Evolutionary conservation across 1,140 invertebrate genomes (phyloP).

Genomic region (Acromyrmex echinatior): DNA sequence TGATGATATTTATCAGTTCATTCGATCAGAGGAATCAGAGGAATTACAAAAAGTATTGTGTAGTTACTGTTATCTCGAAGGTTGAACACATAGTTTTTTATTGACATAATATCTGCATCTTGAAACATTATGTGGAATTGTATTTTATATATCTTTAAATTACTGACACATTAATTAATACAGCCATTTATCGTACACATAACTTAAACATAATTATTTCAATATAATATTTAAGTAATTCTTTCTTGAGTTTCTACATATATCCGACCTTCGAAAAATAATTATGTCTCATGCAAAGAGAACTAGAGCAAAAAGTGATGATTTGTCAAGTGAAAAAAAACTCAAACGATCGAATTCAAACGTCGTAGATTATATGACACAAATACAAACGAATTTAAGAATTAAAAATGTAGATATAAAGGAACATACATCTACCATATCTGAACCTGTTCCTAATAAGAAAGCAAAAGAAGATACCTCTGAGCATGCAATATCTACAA

Average conservation of each 20-base stretch:
- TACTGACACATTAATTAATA: not conserved
- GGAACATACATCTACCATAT: not conserved
- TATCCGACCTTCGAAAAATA: not conserved
- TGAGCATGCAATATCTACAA: constrained; percentile 8
- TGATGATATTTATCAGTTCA: not conserved
- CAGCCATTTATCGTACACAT: not conserved
- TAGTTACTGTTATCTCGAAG: not conserved
- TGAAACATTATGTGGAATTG: not conserved
- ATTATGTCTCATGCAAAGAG: constrained; percentile 61
- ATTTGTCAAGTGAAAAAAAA: constrained; percentile 64
- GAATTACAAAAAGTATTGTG: not conserved
- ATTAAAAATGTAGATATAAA: not conserved
- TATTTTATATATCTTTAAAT: not conserved
- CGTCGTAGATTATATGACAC: not conserved
- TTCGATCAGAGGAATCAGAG: not conserved
- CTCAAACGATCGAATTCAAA: constrained; percentile 32
- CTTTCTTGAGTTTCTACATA: not conserved
- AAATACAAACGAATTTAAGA: not conserved
- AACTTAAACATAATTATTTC: not conserved
- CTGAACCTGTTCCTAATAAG: constrained; percentile 58
- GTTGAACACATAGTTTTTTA: not conserved
- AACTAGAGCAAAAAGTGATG: constrained; percentile 67
- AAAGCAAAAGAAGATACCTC: constrained; percentile 13
- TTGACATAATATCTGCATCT: not conserved
- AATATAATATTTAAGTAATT: constrained; percentile 1